Evolutionary conservation across 2,797 vertebrate species (phyloP).

Genomic region (Agapornis canus): DNA sequence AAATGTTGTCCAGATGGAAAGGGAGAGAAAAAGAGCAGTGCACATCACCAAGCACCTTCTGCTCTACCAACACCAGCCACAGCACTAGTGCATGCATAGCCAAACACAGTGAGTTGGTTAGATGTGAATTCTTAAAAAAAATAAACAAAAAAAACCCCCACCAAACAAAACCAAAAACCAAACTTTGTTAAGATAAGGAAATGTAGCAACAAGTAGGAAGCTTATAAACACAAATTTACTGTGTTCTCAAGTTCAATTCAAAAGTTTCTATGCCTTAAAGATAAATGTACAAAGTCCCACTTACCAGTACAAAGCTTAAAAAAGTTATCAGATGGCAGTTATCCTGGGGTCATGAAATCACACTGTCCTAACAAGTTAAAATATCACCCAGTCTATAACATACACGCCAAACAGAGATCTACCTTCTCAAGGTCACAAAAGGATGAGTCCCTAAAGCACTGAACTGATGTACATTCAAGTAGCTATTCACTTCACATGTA

Average conservation of each 20-base stretch:
- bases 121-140: not conserved
- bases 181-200: not conserved
- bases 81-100: accelerated
- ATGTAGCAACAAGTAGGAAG: not conserved
- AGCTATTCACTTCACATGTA: not conserved
- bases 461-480: not conserved
- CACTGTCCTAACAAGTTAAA: not conserved
- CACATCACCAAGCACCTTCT: not conserved
- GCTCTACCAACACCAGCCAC: not conserved
- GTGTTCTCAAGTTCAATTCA: not conserved
- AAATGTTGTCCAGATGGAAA: not conserved
- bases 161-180: not conserved
- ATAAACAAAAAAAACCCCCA: not conserved
- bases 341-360: not conserved
- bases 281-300: not conserved
- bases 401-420: not conserved
- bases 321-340: not conserved
- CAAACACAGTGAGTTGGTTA: not conserved
- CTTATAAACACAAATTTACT: not conserved
- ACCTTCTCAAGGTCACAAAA: not conserved
- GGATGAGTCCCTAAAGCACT: not conserved
- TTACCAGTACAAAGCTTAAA: not conserved
- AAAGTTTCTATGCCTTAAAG: not conserved
- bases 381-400: not conserved
- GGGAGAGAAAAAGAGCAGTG: not conserved